Evolutionary conservation across 2,888 invertebrate genomes (phyloP), one percentile per base, ranked within the genome.

Genomic region (Elegia similella): DNA sequence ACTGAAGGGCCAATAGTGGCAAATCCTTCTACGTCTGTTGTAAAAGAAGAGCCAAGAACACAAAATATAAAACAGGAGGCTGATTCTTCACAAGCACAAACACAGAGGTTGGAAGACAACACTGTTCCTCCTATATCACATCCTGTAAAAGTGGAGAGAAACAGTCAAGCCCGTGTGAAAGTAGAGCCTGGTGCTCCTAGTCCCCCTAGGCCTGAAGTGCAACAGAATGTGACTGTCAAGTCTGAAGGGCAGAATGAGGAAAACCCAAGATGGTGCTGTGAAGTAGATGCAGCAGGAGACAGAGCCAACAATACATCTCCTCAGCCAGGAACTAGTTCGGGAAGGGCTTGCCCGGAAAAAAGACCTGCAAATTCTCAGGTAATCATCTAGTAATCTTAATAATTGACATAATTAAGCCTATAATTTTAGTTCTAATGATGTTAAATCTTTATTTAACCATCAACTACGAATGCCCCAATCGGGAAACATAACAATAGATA

Each of bases 261-360:
- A 52, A 58, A 60, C 64, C 15, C 58, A 47, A 63, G 65, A 59
- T 63, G 62, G 16, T 72, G 75, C 59, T 75, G 76, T 61, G 78
- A 75, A 50, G 61, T 72, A 1, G 76, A 79, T 59, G 77, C 72
- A 1, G 71, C 72, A 6, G 82, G 82, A 0, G 86, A 86, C 55
- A 72, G 80, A 44, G 66, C 69, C 38, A 61, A 68, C 1, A 75
- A 74, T 7, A 59, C 65, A 0, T 85, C 88, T 5, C 88, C 90
- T 5, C 88, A 87, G 62, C 89, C 90, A 0, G 87, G 88, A 6
- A 78, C 89, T 1, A 88, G 88, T 63, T 76, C 82, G n/a, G 76
- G 73, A 10, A 68, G 75, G 59, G 63, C 59, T 59, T 59, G 63
- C 12, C 72, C 69, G 60, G 56, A 72, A 61, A 69, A 60, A 55